Evolutionary conservation across 2,113 vertebrate genomes (phyloP).

Genomic region (Microtus richardsoni): DNA sequence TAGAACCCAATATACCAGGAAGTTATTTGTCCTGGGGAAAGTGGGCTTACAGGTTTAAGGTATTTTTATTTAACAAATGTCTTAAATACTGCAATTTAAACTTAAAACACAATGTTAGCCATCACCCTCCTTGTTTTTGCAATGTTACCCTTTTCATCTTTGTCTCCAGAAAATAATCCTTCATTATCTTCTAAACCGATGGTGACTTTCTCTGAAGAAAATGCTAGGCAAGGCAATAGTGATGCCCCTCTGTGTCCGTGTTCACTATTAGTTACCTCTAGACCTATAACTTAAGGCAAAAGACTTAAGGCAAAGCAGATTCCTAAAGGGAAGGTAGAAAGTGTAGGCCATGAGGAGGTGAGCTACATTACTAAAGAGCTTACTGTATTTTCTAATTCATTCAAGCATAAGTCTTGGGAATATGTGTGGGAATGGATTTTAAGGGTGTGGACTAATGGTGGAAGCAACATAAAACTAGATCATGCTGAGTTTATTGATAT

Average conservation of each 20-base stretch:
- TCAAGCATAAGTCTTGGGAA: background rate
- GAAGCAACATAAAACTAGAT: background rate
- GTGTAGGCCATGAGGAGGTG: background rate
- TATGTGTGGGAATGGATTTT: background rate
- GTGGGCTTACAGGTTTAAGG: background rate
- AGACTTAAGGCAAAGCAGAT: background rate
- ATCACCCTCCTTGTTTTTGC: background rate
- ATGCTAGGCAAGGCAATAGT: background rate
- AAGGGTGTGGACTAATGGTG: background rate
- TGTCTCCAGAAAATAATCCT: background rate
- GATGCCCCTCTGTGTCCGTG: background rate
- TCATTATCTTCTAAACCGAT: background rate
- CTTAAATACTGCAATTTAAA: background rate
- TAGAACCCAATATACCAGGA: background rate
- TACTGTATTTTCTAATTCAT: background rate
- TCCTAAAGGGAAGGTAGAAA: background rate
- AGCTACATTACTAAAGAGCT: background rate
- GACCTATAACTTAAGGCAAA: background rate
- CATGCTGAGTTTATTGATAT: background rate
- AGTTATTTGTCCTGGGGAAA: background rate
- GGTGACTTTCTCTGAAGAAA: background rate
- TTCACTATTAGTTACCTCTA: background rate
- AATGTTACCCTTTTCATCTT: background rate
- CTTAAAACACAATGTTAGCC: background rate
- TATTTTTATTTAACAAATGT: too few relatives aligned